Evolutionary conservation across 2,113 vertebrate species (phyloP).

Genomic region (Lutjanus erythropterus): DNA sequence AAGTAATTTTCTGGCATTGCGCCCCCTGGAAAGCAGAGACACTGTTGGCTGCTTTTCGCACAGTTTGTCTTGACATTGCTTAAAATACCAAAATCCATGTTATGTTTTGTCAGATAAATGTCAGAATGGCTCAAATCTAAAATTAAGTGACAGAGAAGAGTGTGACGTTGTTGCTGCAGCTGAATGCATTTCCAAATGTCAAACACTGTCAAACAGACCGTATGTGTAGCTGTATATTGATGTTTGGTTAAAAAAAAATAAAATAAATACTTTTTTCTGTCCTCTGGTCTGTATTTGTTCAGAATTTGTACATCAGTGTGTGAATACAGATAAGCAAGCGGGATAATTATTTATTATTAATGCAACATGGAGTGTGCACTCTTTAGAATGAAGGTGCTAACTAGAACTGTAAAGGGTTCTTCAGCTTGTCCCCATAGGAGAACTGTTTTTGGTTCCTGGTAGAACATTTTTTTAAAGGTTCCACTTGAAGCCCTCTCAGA

Average conservation of each 20-base stretch:
- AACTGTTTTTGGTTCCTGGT: no score
- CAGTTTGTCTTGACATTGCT: conserved; percentile 44
- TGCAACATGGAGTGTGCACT: not conserved
- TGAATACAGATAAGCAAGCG: not conserved
- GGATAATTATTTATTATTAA: not conserved
- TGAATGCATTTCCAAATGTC: conserved; percentile 73
- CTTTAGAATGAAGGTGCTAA: no score
- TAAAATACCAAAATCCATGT: conserved; percentile 65
- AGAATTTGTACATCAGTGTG: not conserved
- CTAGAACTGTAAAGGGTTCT: no score
- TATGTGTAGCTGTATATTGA: conserved; percentile 76
- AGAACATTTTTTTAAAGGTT: no score
- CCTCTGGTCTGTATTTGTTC: conserved; percentile 30
- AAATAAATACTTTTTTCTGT: conserved; percentile 53
- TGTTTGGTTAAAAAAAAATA: conserved; percentile 69
- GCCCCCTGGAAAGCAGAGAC: conserved; percentile 35
- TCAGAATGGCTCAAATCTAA: conserved; percentile 60
- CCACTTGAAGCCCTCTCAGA: no score
- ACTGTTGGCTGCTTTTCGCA: conserved; percentile 34
- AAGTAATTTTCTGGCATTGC: conserved; percentile 35
- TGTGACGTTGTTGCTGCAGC: conserved; percentile 48
- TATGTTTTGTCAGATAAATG: conserved; percentile 65
- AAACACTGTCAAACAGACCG: conserved; percentile 60
- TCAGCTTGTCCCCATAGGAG: no score
- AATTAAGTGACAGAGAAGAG: conserved; percentile 40